Percentiles rank a stretch among this genome's conserved stretches.
phyloP scores from a whole-genome alignment of 2,888 invertebrate species.

The Machimus rusticus region DNA sequence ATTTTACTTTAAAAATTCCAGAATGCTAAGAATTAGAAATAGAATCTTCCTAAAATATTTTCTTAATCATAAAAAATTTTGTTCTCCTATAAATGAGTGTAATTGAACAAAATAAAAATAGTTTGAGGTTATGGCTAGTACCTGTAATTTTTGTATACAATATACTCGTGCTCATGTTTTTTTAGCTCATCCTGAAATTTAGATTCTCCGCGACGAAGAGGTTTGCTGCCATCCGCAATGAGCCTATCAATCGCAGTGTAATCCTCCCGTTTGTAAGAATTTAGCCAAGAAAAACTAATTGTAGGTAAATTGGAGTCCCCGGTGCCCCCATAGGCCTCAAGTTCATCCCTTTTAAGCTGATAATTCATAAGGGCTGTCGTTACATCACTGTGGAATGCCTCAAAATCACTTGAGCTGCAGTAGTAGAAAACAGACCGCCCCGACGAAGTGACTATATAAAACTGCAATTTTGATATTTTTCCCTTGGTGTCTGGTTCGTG shows the following conservation, averaged over 20 bases:
- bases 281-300: conserved; percentile 54
- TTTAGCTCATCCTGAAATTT: conserved; percentile 61
- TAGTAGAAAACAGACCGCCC: conserved; percentile 57
- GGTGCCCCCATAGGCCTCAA: not conserved
- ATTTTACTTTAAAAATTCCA: too few relatives aligned
- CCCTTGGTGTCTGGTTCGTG: conserved; percentile 53
- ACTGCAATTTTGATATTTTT: conserved; percentile 57
- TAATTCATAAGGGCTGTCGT: conserved; percentile 46
- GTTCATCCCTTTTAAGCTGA: not conserved
- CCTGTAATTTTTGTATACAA: conserved; percentile 58
- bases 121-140: conserved; percentile 48
- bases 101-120: conserved; percentile 51
- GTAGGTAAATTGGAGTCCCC: not conserved
- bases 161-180: conserved; percentile 60
- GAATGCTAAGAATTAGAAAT: too few relatives aligned
- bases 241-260: conserved; percentile 49
- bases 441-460: conserved; percentile 55
- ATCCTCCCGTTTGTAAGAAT: conserved; percentile 59
- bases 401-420: conserved; percentile 56
- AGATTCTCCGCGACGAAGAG: conserved; percentile 52
- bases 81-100: too few relatives aligned
- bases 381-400: conserved; percentile 55
- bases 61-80: too few relatives aligned
- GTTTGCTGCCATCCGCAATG: conserved; percentile 52
- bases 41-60: too few relatives aligned